These are phyloP conservation scores for Pogonus chalceus DNA, from an alignment of 1,140 invertebrate genomes.

Conservation along the genomic window DNA sequence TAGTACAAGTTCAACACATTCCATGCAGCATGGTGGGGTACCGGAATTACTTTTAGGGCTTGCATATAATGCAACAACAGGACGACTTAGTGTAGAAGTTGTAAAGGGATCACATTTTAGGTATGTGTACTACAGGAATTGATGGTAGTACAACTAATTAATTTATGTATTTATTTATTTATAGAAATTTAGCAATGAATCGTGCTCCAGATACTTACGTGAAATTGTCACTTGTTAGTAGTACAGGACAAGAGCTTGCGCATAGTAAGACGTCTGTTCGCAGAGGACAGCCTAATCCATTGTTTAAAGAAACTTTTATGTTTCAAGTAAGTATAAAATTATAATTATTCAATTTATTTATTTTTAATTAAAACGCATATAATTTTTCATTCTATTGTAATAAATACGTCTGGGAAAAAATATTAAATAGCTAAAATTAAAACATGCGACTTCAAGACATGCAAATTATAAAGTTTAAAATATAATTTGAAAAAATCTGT, in stretches of 20 bases:
- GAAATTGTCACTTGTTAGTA: slow-evolving; percentile 81
- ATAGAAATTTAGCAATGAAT: slow-evolving; percentile 55
- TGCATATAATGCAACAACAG: slow-evolving; percentile 87
- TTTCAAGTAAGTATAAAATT: slow-evolving; percentile 83
- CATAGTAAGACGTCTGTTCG: slow-evolving; percentile 82
- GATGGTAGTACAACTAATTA: slow-evolving; percentile 16
- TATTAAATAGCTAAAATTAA: too few relatives aligned
- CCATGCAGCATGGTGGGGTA: slow-evolving; percentile 79
- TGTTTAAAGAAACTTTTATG: slow-evolving; percentile 93
- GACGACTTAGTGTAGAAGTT: slow-evolving; percentile 82
- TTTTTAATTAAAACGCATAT: too few relatives aligned
- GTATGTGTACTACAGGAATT: slow-evolving; percentile 41
- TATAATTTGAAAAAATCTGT: too few relatives aligned
- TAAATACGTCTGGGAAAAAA: too few relatives aligned
- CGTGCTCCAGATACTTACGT: slow-evolving; percentile 88
- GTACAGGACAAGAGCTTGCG: slow-evolving; percentile 84
- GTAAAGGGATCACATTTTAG: slow-evolving; percentile 89
- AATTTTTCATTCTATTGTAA: too few relatives aligned
- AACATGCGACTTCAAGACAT: too few relatives aligned
- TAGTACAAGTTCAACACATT: slow-evolving; percentile 85
- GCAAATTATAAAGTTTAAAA: too few relatives aligned
- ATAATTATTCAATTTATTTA: too few relatives aligned
- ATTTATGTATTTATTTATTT: slow-evolving; percentile 15
- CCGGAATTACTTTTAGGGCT: slow-evolving; percentile 82
- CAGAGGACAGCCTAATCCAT: slow-evolving; percentile 85